Base-by-base conservation (phyloP, 2,113 vertebrate genomes). In the Rynchops niger region DNA sequence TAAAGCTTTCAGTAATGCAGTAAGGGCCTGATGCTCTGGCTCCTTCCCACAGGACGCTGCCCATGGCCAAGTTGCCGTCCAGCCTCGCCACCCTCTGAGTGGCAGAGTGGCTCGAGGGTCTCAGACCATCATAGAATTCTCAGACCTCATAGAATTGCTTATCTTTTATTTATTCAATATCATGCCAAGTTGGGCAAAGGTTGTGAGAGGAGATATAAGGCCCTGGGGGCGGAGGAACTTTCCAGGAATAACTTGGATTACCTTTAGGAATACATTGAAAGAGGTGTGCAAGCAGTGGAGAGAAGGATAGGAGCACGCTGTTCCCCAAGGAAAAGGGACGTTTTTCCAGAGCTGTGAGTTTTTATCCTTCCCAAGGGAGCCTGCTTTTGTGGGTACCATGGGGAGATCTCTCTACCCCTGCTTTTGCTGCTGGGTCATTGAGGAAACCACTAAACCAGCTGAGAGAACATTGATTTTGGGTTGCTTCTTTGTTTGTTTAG, bases 401-500 rank as follows among this genome's bases (percentile, higher is more conserved):
- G 14, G 20, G 15, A 55, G 20, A 71, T 91, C 22, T 96, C 34
- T 45, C 56, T 74, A 22, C 11, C 7, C 12, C 20, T 65, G 50
- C 16, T 91, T 88, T 70, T 70, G 50, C 65, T 94, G 29, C 30
- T 59, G 40, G 47, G 32, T 72, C 91, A 23, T 52, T 43, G 91
- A 96, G 66, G 78, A 96, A 96, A 85, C 82, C 82, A 62, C 81
- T 40, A 73, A 90, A 49, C 12, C 73, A 76, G 12, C 70, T 61
- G 74, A 85, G 36, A 42, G 73, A 91, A 45, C 62, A 27, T 3
- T 93, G 91, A 76, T 89, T 95, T 90, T 55, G 52, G 38, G 40
- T 76, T 87, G 2, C 81, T 82, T 55, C 32, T 69, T 96, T 91
- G 73, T 88, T 95, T 95, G 40, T 73, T 93, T 90, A 72, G 59